Base-by-base conservation (phyloP, 2,797 vertebrate species). In the Mormyrops attenuatus region DNA sequence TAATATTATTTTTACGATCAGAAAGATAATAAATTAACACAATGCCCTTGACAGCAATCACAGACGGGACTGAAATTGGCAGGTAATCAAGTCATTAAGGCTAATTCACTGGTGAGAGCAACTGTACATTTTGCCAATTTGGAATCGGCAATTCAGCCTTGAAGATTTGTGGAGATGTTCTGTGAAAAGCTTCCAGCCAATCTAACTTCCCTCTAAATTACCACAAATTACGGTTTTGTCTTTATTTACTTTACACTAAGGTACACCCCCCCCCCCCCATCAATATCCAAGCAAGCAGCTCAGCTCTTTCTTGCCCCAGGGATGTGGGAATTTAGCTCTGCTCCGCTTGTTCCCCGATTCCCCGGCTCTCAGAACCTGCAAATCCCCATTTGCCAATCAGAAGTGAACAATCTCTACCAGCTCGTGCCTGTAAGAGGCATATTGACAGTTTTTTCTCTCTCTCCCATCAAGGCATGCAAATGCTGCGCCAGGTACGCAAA, bases 11-110 rank as follows among this genome's bases (percentile, higher is more conserved):
- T 91, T 26, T 73, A 44, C 41, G 26, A 8, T 66, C 66, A 55
- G 26, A 91, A 89, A 69, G 53, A 41, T 44, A 90, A 90, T 82
- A 80, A 34, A 90, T 89, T 44, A 53, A 41, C n/a, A 52, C 52
- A 38, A 84, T 89, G 89, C 86, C 53, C 69, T 20, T 85, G 44
- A 50, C 44, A 63, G 63, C 53, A 84, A 89, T 82, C 85, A 66
- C 5, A 2, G 30, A 52, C 3, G 85, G 85, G 53, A 85, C 34
- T 47, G 5, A 88, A 85, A 80, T 73, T 34, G 49, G 20, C 26
- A 55, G 85, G 44, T 84, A 90, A 88, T 90, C 57, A 63, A 84
- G 26, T 30, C 26, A 87, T 80, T 77, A 44, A 1, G 49, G 20
- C 22, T 34, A 87, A 90, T 89, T 90, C 88, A 87, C 50, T 63